phyloP scores from a whole-genome alignment of 2,888 invertebrate species.

The Nomada ferruginata region DNA sequence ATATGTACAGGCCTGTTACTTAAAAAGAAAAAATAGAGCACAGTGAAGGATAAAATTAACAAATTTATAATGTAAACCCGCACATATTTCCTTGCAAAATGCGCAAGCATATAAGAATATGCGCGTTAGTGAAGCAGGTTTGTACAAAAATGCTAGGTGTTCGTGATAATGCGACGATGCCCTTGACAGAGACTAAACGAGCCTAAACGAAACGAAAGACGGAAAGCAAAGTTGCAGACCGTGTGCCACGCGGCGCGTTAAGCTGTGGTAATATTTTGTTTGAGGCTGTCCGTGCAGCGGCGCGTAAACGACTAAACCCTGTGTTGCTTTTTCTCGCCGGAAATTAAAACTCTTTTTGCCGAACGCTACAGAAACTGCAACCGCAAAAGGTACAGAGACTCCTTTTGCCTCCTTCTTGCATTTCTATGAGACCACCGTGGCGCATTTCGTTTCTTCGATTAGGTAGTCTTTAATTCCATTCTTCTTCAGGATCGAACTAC shows the following conservation, averaged over 20 bases:
- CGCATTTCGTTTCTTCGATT: slow-evolving; percentile 51
- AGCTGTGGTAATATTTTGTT: slow-evolving; percentile 68
- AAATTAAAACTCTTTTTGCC: slow-evolving; percentile 82
- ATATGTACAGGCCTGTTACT: no score
- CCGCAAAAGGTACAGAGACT: neutral
- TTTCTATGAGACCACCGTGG: slow-evolving; percentile 50
- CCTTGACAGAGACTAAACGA: slow-evolving; percentile 16
- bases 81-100: no score
- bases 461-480: slow-evolving; percentile 44
- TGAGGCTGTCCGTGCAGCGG: slow-evolving; percentile 48
- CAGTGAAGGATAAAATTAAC: no score
- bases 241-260: slow-evolving; percentile 57
- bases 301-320: slow-evolving; percentile 35
- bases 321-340: slow-evolving; percentile 81
- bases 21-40: no score
- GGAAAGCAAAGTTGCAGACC: slow-evolving; percentile 40
- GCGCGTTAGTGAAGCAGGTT: neutral
- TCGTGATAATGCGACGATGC: slow-evolving; percentile 31
- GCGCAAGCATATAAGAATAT: neutral
- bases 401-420: slow-evolving; percentile 36
- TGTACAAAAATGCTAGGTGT: neutral
- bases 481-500: slow-evolving; percentile 36
- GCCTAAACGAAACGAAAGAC: slow-evolving; percentile 36
- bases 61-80: no score
- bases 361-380: slow-evolving; percentile 30